A percentile compares a stretch with the other conserved stretches of the same genome.
These are phyloP conservation scores for Pammene aurita DNA, from an alignment of 2,888 invertebrate species.

Conservation along the genomic window DNA sequence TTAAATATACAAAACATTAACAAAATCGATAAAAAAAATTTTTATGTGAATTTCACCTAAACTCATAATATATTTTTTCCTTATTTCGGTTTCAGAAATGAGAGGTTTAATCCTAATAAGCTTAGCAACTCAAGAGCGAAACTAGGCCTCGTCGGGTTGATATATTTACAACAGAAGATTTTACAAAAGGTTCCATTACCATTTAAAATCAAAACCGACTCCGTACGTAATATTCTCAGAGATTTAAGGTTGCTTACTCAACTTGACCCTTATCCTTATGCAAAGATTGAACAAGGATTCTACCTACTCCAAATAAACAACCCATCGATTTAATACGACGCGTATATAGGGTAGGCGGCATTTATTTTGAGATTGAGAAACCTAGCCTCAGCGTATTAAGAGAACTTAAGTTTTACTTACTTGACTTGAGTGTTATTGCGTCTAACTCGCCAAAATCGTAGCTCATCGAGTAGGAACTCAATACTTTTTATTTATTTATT, in stretches of 20 bases:
- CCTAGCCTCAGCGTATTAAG: not conserved
- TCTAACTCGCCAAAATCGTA: no score
- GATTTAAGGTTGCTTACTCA: not conserved
- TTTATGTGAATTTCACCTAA: no score
- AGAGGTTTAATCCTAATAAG: no score
- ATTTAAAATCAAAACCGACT: not conserved
- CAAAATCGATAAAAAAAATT: no score
- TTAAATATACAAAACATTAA: no score
- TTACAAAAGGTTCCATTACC: not conserved
- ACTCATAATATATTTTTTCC: no score
- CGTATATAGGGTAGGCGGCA: not conserved
- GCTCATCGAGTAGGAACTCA: no score
- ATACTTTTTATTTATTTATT: no score
- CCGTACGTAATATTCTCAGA: not conserved
- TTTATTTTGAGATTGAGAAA: not conserved
- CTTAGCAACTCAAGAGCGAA: no score
- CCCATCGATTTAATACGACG: not conserved
- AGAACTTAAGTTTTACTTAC: not conserved
- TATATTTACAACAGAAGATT: no score
- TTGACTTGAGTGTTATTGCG: not conserved
- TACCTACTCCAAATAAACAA: not conserved
- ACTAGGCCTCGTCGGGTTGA: no score
- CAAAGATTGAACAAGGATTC: not conserved
- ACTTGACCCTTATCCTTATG: not conserved
- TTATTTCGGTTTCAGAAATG: no score